Conservation (phyloP, 1,140 invertebrate species). For the Neocloeon triangulifer region DNA sequence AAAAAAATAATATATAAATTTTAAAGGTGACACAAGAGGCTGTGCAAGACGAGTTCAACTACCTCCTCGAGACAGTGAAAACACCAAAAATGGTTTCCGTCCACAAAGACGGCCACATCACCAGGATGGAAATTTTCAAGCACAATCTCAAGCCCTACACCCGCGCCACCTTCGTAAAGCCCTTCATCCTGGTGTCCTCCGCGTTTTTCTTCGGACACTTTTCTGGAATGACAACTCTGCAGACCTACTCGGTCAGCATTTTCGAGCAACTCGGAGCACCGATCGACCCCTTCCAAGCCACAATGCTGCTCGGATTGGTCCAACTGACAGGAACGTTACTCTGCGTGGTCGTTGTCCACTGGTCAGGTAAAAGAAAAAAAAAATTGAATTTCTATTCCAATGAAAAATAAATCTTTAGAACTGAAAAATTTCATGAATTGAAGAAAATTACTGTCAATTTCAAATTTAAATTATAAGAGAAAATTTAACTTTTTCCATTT, state of each 20-base stretch:
- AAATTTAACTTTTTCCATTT: too few relatives aligned
- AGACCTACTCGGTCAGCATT: constrained; percentile 47
- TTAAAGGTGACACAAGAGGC: constrained; percentile 24
- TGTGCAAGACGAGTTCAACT: constrained; percentile 28
- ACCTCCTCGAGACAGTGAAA: constrained; percentile 21
- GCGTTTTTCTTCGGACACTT: constrained; percentile 46
- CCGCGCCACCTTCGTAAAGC: constrained; percentile 29
- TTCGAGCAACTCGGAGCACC: constrained; percentile 41
- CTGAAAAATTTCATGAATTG: too few relatives aligned
- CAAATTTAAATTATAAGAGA: too few relatives aligned
- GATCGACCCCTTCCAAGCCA: constrained; percentile 45
- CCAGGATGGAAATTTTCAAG: background rate
- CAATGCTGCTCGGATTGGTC: constrained; percentile 38
- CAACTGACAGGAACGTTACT: constrained; percentile 33
- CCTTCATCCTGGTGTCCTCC: constrained; percentile 33
- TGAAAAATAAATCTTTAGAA: too few relatives aligned
- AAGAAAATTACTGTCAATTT: too few relatives aligned
- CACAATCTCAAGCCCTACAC: constrained; percentile 14
- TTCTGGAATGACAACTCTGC: constrained; percentile 40
- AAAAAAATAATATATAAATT: too few relatives aligned
- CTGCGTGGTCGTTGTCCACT: constrained; percentile 38
- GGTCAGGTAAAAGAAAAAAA: constrained; percentile 44
- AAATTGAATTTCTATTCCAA: too few relatives aligned
- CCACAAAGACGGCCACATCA: constrained; percentile 6
- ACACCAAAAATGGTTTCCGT: constrained; percentile 10